Percentiles rank a stretch among this genome's conserved stretches.
Evolutionary conservation across 2,113 vertebrate genomes (phyloP).

Genomic region (Eira barbara): DNA sequence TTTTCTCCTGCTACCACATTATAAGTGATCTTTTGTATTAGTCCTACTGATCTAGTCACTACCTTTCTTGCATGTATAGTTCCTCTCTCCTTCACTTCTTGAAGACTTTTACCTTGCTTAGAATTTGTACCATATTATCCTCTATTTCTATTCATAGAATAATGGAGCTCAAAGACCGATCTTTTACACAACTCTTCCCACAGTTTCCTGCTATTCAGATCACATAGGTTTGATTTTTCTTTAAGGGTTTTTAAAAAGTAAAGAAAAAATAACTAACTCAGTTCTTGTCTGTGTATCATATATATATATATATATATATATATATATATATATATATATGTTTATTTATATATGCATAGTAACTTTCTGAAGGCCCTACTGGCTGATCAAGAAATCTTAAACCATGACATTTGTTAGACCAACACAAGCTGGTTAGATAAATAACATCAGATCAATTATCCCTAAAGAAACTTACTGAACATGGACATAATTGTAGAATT

Average conservation of each 20-base stretch:
- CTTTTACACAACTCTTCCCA: background rate
- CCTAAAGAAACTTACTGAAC: background rate
- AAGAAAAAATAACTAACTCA: background rate
- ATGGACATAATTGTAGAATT: background rate
- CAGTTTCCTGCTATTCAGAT: background rate
- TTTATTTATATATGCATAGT: background rate
- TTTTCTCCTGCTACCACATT: background rate
- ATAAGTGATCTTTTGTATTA: background rate
- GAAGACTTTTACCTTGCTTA: background rate
- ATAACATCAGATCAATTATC: background rate
- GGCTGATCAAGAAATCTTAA: background rate
- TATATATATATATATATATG: too few species aligned
- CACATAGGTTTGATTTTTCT: background rate
- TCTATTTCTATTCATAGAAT: background rate
- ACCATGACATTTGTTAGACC: background rate
- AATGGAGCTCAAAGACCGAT: background rate
- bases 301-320: too few species aligned
- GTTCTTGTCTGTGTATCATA: background rate
- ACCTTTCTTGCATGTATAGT: rapidly evolving
- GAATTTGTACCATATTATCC: background rate
- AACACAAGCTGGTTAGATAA: background rate
- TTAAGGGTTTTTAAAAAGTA: background rate
- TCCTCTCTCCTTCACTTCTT: background rate
- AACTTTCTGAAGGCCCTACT: background rate
- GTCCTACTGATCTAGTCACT: background rate